Evolutionary conservation across 2,888 invertebrate genomes (phyloP).

Genomic region (Xestia xanthographa): DNA sequence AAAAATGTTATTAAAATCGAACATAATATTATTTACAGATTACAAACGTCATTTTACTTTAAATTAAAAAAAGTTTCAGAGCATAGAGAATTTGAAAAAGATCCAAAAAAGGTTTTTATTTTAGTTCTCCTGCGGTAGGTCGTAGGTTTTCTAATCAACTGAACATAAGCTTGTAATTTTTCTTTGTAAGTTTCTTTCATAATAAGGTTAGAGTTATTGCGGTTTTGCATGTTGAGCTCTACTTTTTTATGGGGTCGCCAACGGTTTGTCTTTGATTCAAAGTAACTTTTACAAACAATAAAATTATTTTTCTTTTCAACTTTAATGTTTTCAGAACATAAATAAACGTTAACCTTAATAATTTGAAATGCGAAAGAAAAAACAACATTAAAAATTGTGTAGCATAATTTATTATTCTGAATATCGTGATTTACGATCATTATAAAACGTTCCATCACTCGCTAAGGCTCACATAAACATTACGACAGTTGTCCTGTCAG

Average conservation of each 20-base stretch:
- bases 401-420: constrained; percentile 26
- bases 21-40: constrained; percentile 28
- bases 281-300: constrained; percentile 43
- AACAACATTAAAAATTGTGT: constrained; percentile 35
- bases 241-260: constrained; percentile 75
- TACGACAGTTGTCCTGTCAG: background rate
- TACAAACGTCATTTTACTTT: background rate
- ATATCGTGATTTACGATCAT: constrained; percentile 19
- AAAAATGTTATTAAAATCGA: background rate
- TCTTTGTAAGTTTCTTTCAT: constrained; percentile 79
- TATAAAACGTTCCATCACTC: constrained; percentile 24
- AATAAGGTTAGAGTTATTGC: constrained; percentile 83
- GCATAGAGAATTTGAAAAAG: constrained; percentile 1
- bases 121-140: constrained; percentile 43
- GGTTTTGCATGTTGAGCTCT: constrained; percentile 83
- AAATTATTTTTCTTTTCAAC: constrained; percentile 34
- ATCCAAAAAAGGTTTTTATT: constrained; percentile 18
- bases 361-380: constrained; percentile 29
- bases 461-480: background rate
- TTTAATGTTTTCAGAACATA: constrained; percentile 25
- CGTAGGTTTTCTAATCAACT: constrained; percentile 72
- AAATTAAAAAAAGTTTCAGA: background rate
- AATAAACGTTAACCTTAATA: constrained; percentile 31
- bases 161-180: constrained; percentile 70
- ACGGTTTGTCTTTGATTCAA: constrained; percentile 71